Evolutionary conservation across 2,797 vertebrate species (phyloP).

Genomic region (Rousettus madagascariensis): DNA sequence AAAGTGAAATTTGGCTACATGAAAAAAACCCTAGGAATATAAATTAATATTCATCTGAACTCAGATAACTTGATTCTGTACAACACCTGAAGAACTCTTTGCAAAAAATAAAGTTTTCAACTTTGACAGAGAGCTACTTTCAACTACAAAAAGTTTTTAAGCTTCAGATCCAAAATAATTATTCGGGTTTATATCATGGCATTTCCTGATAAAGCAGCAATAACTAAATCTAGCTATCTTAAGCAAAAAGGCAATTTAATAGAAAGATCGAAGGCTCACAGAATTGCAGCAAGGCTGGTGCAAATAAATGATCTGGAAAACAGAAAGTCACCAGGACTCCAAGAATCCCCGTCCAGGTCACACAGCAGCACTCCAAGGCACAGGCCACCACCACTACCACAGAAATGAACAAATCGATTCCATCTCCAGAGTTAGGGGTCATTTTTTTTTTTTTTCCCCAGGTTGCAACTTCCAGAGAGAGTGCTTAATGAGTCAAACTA

Average conservation of each 20-base stretch:
- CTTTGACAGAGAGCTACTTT: slow-evolving; percentile 11
- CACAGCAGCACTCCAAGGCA: background rate
- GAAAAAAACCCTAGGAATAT: background rate
- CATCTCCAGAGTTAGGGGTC: background rate
- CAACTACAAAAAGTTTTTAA: background rate
- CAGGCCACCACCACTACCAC: background rate
- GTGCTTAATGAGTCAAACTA: background rate
- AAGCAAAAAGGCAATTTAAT: background rate
- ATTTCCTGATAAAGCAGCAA: background rate
- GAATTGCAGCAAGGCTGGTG: background rate
- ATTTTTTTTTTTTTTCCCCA: background rate
- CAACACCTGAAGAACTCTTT: background rate
- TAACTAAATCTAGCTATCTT: background rate
- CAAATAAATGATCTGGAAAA: background rate
- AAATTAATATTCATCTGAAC: slow-evolving; percentile 2
- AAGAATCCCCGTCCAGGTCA: background rate
- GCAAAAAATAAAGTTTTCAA: slow-evolving; percentile 43
- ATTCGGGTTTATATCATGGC: background rate
- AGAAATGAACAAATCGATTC: background rate
- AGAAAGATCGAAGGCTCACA: background rate
- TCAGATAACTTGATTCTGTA: background rate
- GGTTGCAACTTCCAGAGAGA: background rate
- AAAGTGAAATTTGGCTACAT: slow-evolving; percentile 14
- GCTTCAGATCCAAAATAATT: slow-evolving; percentile 35
- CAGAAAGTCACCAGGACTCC: background rate